phyloP scores from a whole-genome alignment of 2,888 invertebrate genomes.

The Cataglyphis altisquamis region DNA sequence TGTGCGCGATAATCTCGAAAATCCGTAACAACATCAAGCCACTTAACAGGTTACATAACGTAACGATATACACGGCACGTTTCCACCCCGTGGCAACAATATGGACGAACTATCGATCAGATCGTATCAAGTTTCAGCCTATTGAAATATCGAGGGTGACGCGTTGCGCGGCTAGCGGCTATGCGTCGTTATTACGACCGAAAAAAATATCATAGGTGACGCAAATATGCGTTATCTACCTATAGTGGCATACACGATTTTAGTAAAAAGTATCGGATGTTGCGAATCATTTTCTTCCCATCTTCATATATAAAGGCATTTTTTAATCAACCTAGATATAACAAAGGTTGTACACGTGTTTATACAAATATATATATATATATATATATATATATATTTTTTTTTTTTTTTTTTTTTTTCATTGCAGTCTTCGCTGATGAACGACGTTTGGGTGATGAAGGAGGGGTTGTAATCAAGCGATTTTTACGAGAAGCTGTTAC shows the following conservation, averaged over 20 bases:
- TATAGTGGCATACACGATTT: slow-evolving; percentile 27
- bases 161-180: slow-evolving; percentile 55
- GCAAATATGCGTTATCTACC: slow-evolving; percentile 41
- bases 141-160: slow-evolving; percentile 70
- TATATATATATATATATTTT: not conserved
- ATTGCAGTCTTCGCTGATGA: slow-evolving; percentile 33
- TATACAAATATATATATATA: not conserved
- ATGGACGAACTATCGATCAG: slow-evolving; percentile 74
- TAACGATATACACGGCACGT: slow-evolving; percentile 59
- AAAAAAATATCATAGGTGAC: slow-evolving; percentile 60
- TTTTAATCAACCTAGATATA: not conserved
- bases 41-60: slow-evolving; percentile 67
- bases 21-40: slow-evolving; percentile 54
- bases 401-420: not conserved
- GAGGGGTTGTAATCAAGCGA: slow-evolving; percentile 79
- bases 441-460: slow-evolving; percentile 65
- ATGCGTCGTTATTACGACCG: slow-evolving; percentile 57
- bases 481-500: slow-evolving; percentile 81
- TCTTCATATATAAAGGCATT: not conserved
- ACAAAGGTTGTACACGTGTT: not conserved
- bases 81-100: slow-evolving; percentile 57
- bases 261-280: slow-evolving; percentile 19
- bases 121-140: slow-evolving; percentile 71
- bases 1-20: slow-evolving; percentile 47
- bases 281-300: not conserved